Base-by-base conservation (phyloP, 2,113 vertebrate genomes). In the Ptyas mucosa region DNA sequence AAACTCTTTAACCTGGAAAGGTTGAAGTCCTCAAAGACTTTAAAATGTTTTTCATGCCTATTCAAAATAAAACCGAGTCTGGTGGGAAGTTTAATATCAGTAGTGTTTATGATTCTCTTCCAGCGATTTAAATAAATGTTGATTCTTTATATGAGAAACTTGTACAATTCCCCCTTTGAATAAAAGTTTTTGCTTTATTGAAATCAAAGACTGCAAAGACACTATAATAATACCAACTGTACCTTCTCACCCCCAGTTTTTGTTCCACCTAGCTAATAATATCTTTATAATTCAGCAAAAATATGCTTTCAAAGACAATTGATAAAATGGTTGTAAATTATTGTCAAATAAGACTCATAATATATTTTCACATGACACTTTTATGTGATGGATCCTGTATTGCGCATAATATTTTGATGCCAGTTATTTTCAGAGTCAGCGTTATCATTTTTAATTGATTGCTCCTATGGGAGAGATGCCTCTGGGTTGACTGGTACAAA, bases 1-100 rank as follows among this genome's bases (percentile, higher is more conserved):
- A 92, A 95, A 91, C 85, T 89, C 75, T 88, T 39, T 93, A 91
- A 94, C 93, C 89, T 92, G 24, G 51, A 91, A 81, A 94, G 49
- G 90, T 87, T 89, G 94, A 96, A 95, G 90, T 92, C 94, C 93
- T 94, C 23, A 29, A 90, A 94, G 43, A 94, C 75, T 69, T 29
- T 64, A 49, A 46, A 89, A 12, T 75, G 93, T 49, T n/a, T 8
- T 69, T 46, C 6, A 61, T 55, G n/a, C 21, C 21, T 23, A 43
- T 23, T 89, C n/a, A 23, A 34, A 61, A 89, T 43, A 49, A 89
- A 49, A 46, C 9, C 55, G 43, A 49, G 39, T 61, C 58, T 46
- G 43, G 12, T 64, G 24, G 34, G 75, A 43, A 81, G 18, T 81
- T 18, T 39, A 81, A 34, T 81, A 81, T 81, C 75, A 81, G 18